Evolutionary conservation across 2,797 vertebrate genomes (phyloP), one percentile per base, ranked within the genome.

Genomic region (Hemibagrus guttatus): DNA sequence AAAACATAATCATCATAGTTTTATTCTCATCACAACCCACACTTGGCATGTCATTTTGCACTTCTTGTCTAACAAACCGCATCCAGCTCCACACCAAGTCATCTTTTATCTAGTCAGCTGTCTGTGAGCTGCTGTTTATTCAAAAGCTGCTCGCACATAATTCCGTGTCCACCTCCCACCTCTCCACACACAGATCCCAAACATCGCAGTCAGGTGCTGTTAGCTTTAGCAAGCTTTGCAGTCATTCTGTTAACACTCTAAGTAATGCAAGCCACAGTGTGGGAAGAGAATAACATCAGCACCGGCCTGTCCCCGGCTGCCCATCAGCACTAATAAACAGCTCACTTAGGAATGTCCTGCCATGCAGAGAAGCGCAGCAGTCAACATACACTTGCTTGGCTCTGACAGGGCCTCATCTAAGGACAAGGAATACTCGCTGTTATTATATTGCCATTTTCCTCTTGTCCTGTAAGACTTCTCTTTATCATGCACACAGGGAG

Each of bases 281-380:
- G 81, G 83, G 88, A 85, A 81, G 89, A 85, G 76, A 31, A 86
- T 87, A 76, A 86, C 89, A 88, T 84, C 85, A 85, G 81, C 85
- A 86, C n/a, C 5, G 72, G 72, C 75, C 91, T 63, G 88, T 89
- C 90, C 79, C 88, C 86, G 76, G 86, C 66, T 80, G 81, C 69
- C 86, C 88, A 89, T 90, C 83, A 85, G 72, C 87, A 84, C 86
- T 85, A 88, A 83, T 85, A 88, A 90, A 89, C 79, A 87, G 88
- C 72, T 91, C 83, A 90, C 72, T 86, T 88, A 87, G 87, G 85
- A 89, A 84, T 72, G 26, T 84, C 74, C 88, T 86, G 85, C 87
- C 79, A 88, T 61, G 89, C 83, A 46, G 85, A 90, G 88, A 89
- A 90, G 69, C 89, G 84, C 80, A 80, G 72, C 68, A 88, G 83